Conservation (phyloP, 2,797 vertebrate genomes). For the Carcharodon carcharias region DNA sequence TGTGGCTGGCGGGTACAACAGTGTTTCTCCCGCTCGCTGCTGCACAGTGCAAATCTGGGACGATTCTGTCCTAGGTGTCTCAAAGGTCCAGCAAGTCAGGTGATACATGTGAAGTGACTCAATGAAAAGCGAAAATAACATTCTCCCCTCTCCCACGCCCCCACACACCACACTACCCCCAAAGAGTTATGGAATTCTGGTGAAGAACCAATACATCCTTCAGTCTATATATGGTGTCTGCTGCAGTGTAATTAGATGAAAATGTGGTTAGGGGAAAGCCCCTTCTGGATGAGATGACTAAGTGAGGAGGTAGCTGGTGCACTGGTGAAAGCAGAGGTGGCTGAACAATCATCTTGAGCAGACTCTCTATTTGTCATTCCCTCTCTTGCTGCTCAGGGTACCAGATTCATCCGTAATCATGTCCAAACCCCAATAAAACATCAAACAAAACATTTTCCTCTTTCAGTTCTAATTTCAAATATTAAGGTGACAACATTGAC, state of each 20-base stretch:
- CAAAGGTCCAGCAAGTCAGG: too few species aligned
- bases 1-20: too few species aligned
- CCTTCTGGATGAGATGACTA: not conserved
- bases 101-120: too few species aligned
- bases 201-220: not conserved
- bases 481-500: not conserved
- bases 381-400: not conserved
- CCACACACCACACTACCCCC: too few species aligned
- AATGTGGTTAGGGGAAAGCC: not conserved
- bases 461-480: not conserved
- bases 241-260: not conserved
- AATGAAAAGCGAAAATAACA: too few species aligned
- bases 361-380: too few species aligned
- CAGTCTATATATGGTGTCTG: not conserved
- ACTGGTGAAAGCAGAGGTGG: not conserved
- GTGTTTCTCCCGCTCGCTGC: too few species aligned
- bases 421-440: not conserved
- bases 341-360: too few species aligned
- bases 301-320: not conserved
- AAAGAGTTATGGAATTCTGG: too few species aligned
- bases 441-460: not conserved
- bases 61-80: too few species aligned
- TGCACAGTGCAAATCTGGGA: too few species aligned
- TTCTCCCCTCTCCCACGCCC: too few species aligned
- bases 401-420: not conserved